Base-by-base conservation (phyloP, 2,113 vertebrate species). In the Actenoides hombroni region DNA sequence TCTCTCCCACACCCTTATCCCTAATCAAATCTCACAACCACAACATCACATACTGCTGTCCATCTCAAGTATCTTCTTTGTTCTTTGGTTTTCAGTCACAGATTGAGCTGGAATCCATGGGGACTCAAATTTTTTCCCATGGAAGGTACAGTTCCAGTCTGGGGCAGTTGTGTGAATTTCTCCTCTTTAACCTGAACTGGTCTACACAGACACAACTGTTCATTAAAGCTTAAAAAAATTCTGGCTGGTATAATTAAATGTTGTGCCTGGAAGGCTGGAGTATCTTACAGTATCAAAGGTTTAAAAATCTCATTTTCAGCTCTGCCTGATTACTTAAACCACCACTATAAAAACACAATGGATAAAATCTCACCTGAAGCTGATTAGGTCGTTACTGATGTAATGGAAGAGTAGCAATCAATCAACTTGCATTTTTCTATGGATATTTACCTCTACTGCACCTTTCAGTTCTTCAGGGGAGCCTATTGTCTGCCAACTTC, bases 351-450 rank as follows among this genome's bases (percentile, higher is more conserved):
- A 92, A 90, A 46, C 63, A 59, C 90, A 96, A 84, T 53, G 77
- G 73, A 69, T 83, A 77, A 75, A 51, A 69, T 90, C 90, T 94
- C 61, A 94, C 74, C 75, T 46, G 67, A 96, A 63, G 54, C 80
- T 70, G 68, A 96, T 90, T 90, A 88, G 86, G 48, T 75, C 60
- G 84, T 86, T 61, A 61, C 46, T 94, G 71, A 73, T 86, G 75
- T 85, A 95, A 96, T 88, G 78, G 56, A 92, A 86, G 40, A 86
- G 26, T 29, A 94, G 61, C n/a, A 63, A 94, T 89, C 77, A 75
- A 95, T 76, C 35, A 8, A 28, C 23, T 70, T 78, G 69, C 80
- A 92, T 95, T 96, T 95, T 96, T 82, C 57, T 86, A 61, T 10
- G 68, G 42, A 68, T 86, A 49, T 88, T 86, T 74, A 86, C 49